phyloP scores from a whole-genome alignment of 2,888 invertebrate species.

The Drosophila ezoana region DNA sequence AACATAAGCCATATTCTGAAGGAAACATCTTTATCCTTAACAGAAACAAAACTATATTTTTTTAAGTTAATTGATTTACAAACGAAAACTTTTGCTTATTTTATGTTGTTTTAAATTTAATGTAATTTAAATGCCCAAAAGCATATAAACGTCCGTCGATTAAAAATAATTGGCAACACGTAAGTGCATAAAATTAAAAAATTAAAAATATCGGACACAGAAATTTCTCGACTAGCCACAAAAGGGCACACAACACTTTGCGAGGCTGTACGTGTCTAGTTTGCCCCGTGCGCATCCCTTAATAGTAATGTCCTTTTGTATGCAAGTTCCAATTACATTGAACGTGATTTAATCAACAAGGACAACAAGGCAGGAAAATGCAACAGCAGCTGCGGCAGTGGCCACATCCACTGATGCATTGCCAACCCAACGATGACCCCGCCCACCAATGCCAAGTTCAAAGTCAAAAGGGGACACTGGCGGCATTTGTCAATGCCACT shows the following conservation, averaged over 20 bases:
- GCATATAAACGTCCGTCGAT: too few relatives aligned
- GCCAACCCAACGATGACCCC: slow-evolving; percentile 62
- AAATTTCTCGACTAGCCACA: not conserved
- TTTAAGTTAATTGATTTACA: too few relatives aligned
- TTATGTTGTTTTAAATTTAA: too few relatives aligned
- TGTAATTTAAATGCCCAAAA: too few relatives aligned
- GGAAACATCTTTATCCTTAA: too few relatives aligned
- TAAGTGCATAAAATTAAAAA: not conserved
- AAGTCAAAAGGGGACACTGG: slow-evolving; percentile 62
- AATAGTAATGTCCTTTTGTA: slow-evolving; percentile 67
- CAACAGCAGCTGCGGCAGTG: slow-evolving; percentile 25
- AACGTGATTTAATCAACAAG: slow-evolving; percentile 76
- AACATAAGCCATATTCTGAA: too few relatives aligned
- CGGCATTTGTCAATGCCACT: slow-evolving; percentile 66
- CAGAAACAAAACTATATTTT: too few relatives aligned
- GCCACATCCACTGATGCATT: slow-evolving; percentile 31
- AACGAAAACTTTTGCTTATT: too few relatives aligned
- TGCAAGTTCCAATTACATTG: slow-evolving; percentile 72
- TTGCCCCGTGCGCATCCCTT: slow-evolving; percentile 23
- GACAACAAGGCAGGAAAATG: slow-evolving; percentile 54
- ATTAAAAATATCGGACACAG: not conserved
- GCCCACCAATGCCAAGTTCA: slow-evolving; percentile 77
- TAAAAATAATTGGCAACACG: slow-evolving; percentile 3
- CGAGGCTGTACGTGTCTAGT: slow-evolving; percentile 1
- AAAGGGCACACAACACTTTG: slow-evolving; percentile 8